Conservation (phyloP, 1,140 invertebrate species). For the Matsumurasca onukii region DNA sequence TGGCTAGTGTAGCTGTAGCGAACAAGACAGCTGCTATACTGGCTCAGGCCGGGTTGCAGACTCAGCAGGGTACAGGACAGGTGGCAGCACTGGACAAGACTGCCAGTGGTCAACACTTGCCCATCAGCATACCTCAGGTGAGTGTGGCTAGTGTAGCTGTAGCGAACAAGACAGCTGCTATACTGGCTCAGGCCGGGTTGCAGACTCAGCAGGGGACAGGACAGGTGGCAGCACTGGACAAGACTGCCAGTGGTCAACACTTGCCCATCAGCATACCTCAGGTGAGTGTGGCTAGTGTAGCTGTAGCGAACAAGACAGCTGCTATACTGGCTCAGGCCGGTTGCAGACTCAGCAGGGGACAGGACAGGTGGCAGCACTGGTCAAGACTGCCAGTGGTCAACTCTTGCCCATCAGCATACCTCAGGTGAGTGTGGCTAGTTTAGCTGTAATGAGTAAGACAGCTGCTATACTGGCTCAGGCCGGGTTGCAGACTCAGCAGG, state of each 20-base stretch:
- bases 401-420: slow-evolving; percentile 38
- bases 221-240: slow-evolving; percentile 60
- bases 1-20: slow-evolving; percentile 40
- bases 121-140: slow-evolving; percentile 40
- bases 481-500: slow-evolving; percentile 49
- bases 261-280: slow-evolving; percentile 39
- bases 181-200: slow-evolving; percentile 57
- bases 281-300: slow-evolving; percentile 39
- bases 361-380: slow-evolving; percentile 56
- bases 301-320: slow-evolving; percentile 47
- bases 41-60: slow-evolving; percentile 55
- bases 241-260: slow-evolving; percentile 53
- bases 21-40: slow-evolving; percentile 55
- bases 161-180: slow-evolving; percentile 51
- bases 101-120: slow-evolving; percentile 48
- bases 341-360: slow-evolving; percentile 49
- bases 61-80: slow-evolving; percentile 45
- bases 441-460: slow-evolving; percentile 45
- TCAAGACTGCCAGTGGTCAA: slow-evolving; percentile 57
- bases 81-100: slow-evolving; percentile 63
- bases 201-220: slow-evolving; percentile 48
- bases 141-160: slow-evolving; percentile 38
- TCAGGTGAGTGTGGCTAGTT: slow-evolving; percentile 40
- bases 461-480: slow-evolving; percentile 60
- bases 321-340: slow-evolving; percentile 59